Conservation (phyloP, 2,113 vertebrate species). For the Syngnathus typhle region DNA sequence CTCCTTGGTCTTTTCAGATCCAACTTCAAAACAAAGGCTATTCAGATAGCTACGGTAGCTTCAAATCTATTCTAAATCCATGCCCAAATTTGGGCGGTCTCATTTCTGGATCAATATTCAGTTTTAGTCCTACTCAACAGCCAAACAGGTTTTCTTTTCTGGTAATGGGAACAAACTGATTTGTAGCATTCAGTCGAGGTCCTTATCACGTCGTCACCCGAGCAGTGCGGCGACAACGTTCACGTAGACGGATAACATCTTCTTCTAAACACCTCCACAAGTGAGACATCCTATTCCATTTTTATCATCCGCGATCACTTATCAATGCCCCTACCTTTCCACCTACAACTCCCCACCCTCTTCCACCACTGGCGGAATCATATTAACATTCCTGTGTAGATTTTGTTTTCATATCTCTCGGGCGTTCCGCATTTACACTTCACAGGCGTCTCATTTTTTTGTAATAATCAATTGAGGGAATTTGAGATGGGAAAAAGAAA, state of each 20-base stretch:
- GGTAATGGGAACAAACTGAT: slow-evolving; percentile 17
- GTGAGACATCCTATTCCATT: slow-evolving; percentile 43
- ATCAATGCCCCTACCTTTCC: slow-evolving; percentile 18
- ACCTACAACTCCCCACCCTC: slow-evolving; percentile 9
- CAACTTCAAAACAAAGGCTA: too few relatives aligned
- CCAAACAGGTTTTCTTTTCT: neutral
- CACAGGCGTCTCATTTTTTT: slow-evolving; percentile 19
- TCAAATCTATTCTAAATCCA: too few relatives aligned
- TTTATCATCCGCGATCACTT: slow-evolving; percentile 56
- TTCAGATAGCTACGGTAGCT: too few relatives aligned
- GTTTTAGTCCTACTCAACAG: neutral
- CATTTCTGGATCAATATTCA: neutral
- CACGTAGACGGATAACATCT: slow-evolving; percentile 39
- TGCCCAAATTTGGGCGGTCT: neutral
- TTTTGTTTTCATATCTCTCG: slow-evolving; percentile 26
- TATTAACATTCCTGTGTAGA: slow-evolving; percentile 40
- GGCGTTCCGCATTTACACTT: slow-evolving; percentile 30
- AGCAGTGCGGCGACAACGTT: slow-evolving; percentile 38
- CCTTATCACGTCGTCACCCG: slow-evolving; percentile 30
- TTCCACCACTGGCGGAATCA: slow-evolving; percentile 22
- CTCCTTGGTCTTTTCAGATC: too few relatives aligned
- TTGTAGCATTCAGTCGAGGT: slow-evolving; percentile 7
- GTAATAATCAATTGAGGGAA: slow-evolving; percentile 24
- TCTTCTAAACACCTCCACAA: slow-evolving; percentile 42
- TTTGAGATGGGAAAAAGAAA: slow-evolving; percentile 22